Evolutionary conservation across 2,797 vertebrate genomes (phyloP), one percentile per base, ranked within the genome.

Genomic region (Pseudochirops cupreus): DNA sequence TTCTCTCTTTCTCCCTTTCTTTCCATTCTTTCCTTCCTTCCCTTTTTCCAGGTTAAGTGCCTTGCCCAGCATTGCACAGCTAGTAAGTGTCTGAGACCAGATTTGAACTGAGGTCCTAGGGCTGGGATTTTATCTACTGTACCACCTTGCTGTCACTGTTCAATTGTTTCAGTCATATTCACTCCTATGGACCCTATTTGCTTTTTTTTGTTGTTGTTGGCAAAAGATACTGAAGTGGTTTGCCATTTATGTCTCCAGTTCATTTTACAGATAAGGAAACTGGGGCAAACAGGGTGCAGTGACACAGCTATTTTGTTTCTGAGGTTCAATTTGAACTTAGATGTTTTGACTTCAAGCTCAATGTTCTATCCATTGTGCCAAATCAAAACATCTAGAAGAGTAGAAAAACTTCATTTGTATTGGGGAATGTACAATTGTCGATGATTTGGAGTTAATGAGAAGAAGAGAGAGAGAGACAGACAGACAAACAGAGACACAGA

Each of bases 391-490:
- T 91, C 53, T 31, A 31, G 26, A 53, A 62, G 55, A 89, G 74
- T 93, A 4, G 74, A 33, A 21, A 94, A 52, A 0, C 12, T 93
- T 59, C 0, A 0, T 52, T 96, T 96, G 1, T 26, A 87, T 96
- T 58, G 33, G 5, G 1, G n/a, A 24, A n/a, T 46, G 56, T 97
- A 12, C 59, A 96, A 93, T 94, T 95, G 96, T 91, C 1, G 93
- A 93, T 95, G 10, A 87, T 94, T 96, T n/a, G 11, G 10, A 52
- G 92, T 29, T 0, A 53, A 31, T 6, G 59, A 67, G 13, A 67
- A 16, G 9, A 4, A 56, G 90, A 95, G 96, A 56, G 39, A 62
- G 54, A n/a, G 95, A 96, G 95, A 95, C 2, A 62, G 58, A 56
- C 0, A 56, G 55, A 56, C 13, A 56, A 14, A 56, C 0, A 56